Evolutionary conservation across 2,888 invertebrate genomes (phyloP).

Genomic region (Leptopilina myrica): DNA sequence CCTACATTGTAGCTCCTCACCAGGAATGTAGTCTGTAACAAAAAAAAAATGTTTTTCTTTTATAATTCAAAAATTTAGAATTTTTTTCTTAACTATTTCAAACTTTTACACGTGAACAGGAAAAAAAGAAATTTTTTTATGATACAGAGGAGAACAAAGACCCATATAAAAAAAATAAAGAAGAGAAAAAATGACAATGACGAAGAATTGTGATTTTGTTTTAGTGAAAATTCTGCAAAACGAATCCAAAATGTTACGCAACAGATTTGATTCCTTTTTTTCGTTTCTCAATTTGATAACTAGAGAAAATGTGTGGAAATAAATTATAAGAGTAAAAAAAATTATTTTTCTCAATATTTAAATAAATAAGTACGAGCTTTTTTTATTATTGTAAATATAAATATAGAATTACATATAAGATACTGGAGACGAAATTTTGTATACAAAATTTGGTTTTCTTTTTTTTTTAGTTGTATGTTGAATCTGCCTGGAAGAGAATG

Average conservation of each 20-base stretch:
- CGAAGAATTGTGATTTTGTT: too few species aligned
- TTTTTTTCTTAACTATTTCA: neutral
- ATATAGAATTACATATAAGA: conserved; percentile 31
- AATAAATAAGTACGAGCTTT: neutral
- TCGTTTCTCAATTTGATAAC: too few species aligned
- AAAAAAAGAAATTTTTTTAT: neutral
- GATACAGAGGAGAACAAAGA: too few species aligned
- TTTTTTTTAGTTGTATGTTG: conserved; percentile 63
- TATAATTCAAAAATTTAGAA: neutral
- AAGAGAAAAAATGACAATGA: neutral
- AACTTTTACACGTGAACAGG: neutral
- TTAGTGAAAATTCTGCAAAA: too few species aligned
- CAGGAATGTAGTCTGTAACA: conserved; percentile 5
- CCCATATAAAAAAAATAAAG: too few species aligned
- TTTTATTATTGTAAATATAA: neutral
- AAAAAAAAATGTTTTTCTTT: neutral
- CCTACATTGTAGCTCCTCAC: conserved; percentile 1
- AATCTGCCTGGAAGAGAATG: conserved; percentile 64
- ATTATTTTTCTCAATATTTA: neutral
- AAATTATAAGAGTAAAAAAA: neutral
- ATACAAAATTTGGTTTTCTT: conserved; percentile 58
- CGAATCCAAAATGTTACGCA: too few species aligned
- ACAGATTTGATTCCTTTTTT: too few species aligned
- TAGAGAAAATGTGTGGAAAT: too few species aligned
- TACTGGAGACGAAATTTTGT: conserved; percentile 62